Conservation (phyloP, 1,140 invertebrate species). For the Caerostris extrusa region DNA sequence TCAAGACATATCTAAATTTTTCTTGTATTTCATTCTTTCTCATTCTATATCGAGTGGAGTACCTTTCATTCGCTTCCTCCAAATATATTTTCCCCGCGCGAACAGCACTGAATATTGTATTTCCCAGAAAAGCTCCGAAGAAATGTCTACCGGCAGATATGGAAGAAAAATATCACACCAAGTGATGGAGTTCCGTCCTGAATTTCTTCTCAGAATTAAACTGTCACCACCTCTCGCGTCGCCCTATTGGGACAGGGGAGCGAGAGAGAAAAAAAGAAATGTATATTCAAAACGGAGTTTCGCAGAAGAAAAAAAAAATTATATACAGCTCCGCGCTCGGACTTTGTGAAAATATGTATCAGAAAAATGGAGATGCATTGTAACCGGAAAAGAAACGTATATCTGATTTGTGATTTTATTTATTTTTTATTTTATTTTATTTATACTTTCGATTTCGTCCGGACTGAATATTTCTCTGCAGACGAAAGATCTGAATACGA, state of each 20-base stretch:
- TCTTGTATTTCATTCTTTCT: background rate
- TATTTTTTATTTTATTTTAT: too few relatives aligned
- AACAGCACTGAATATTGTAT: constrained; percentile 55
- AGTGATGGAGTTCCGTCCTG: constrained; percentile 3
- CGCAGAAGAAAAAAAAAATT: background rate
- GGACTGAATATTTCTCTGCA: too few relatives aligned
- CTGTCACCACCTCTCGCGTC: constrained; percentile 49
- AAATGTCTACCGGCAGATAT: constrained; percentile 7
- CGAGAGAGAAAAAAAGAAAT: background rate
- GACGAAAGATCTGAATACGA: too few relatives aligned
- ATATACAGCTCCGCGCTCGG: background rate
- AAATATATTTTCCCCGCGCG: background rate
- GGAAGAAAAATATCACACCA: background rate
- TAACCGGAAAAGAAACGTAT: constrained; percentile 33
- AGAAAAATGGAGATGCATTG: background rate
- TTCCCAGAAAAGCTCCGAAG: constrained; percentile 1
- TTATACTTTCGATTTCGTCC: too few relatives aligned
- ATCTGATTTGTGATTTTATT: constrained; percentile 36
- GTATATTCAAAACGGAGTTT: constrained; percentile 4
- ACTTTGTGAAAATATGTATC: constrained; percentile 31
- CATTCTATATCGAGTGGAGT: background rate
- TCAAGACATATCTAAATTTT: background rate
- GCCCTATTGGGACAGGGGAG: background rate
- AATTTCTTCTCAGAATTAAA: constrained; percentile 54
- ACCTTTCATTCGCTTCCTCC: background rate